Evolutionary conservation across 1,140 invertebrate genomes (phyloP).

Genomic region (Drosophila erecta): DNA sequence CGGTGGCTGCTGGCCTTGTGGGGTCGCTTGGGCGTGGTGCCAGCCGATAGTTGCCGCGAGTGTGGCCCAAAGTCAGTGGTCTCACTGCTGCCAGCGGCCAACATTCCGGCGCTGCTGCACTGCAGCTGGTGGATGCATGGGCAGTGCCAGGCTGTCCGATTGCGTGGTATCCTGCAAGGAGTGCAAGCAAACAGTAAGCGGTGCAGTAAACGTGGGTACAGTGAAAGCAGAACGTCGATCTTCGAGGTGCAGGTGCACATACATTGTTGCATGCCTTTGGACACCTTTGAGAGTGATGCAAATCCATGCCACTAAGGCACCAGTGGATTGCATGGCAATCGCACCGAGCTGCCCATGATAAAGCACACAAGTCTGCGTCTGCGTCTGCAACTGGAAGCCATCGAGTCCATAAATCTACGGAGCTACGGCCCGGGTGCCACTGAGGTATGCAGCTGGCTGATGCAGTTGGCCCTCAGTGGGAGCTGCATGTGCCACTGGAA

Average conservation of each 20-base stretch:
- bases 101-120: slow-evolving; percentile 19
- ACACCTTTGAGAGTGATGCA: no score
- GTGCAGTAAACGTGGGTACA: no score
- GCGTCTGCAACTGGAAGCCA: background rate
- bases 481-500: background rate
- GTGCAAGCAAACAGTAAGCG: background rate
- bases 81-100: slow-evolving; percentile 29
- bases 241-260: no score
- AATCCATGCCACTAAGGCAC: no score
- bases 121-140: slow-evolving; percentile 4
- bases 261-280: no score
- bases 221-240: no score
- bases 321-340: no score
- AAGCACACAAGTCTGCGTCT: background rate
- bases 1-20: slow-evolving; percentile 7
- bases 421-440: slow-evolving; percentile 1
- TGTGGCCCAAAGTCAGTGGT: slow-evolving; percentile 14
- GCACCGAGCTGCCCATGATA: background rate
- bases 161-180: background rate
- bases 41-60: slow-evolving; percentile 18
- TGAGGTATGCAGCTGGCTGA: slow-evolving; percentile 45
- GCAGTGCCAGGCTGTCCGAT: background rate
- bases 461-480: slow-evolving; percentile 13
- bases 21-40: slow-evolving; percentile 29
- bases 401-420: slow-evolving; percentile 28